These are phyloP conservation scores for Cerastoderma edule DNA, from an alignment of 2,888 invertebrate genomes.

Conservation along the genomic window DNA sequence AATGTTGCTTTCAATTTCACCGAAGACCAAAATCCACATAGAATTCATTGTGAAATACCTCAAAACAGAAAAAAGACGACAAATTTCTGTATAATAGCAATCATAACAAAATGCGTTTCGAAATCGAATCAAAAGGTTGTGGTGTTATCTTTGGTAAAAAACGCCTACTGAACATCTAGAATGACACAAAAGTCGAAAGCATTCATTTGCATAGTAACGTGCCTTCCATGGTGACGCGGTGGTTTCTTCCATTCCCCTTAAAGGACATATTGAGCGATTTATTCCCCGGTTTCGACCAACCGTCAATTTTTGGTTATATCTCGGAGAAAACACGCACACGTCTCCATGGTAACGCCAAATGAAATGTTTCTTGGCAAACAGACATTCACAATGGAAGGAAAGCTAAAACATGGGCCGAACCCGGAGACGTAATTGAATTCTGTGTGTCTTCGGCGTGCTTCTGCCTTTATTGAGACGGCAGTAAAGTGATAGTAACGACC, in stretches of 20 bases:
- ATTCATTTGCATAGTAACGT: too few relatives aligned
- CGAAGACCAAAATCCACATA: too few relatives aligned
- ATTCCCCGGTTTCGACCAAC: conserved; percentile 55
- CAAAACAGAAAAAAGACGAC: too few relatives aligned
- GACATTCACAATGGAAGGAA: conserved; percentile 46
- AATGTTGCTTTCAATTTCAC: too few relatives aligned
- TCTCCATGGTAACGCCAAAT: conserved; percentile 55
- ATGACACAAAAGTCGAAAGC: too few relatives aligned
- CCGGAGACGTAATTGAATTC: conserved; percentile 26
- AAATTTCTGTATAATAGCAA: too few relatives aligned
- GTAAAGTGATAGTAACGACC: conserved; percentile 10
- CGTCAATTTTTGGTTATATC: conserved; percentile 59
- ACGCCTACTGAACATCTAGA: too few relatives aligned
- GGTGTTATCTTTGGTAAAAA: too few relatives aligned
- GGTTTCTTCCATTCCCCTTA: conserved; percentile 29
- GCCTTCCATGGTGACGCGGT: too few relatives aligned
- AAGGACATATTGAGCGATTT: conserved; percentile 52
- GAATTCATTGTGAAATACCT: too few relatives aligned
- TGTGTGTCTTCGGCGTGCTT: conserved; percentile 14
- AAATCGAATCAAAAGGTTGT: too few relatives aligned
- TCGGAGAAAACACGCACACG: conserved; percentile 54
- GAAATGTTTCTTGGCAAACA: conserved; percentile 59
- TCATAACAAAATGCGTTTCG: too few relatives aligned
- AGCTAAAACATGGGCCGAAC: conserved; percentile 38
- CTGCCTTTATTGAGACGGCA: conserved; percentile 16